Conservation (phyloP, 2,113 vertebrate genomes). For the Microcebus lehilahytsara region DNA sequence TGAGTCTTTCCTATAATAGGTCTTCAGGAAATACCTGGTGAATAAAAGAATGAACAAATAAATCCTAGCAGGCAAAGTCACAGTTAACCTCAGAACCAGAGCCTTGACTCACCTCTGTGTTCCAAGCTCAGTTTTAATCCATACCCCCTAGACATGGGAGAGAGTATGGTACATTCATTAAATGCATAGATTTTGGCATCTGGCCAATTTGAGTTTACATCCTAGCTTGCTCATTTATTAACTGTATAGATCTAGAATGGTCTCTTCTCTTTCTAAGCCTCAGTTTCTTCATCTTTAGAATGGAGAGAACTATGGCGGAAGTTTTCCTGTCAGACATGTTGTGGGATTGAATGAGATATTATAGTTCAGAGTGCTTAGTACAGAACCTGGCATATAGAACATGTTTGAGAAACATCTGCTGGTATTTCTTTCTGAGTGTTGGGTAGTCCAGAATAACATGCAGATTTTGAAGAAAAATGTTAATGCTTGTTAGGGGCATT, state of each 20-base stretch:
- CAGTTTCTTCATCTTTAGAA: not conserved
- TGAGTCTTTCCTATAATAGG: not conserved
- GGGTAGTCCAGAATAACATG: not conserved
- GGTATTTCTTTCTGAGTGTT: not conserved
- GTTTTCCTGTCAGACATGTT: not conserved
- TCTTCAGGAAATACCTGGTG: not conserved
- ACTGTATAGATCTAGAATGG: not conserved
- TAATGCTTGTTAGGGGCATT: not conserved
- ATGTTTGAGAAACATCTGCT: not conserved
- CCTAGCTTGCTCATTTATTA: not conserved
- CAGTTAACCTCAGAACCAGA: not conserved
- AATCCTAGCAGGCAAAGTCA: not conserved
- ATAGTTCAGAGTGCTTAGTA: not conserved
- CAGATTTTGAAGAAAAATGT: not conserved
- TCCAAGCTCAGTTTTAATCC: not conserved
- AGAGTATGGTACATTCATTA: not conserved
- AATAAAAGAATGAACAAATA: not conserved
- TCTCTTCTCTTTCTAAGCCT: not conserved
- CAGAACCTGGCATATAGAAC: not conserved
- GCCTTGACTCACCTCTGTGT: not conserved
- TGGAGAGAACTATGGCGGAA: not conserved
- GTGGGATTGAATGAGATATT: not conserved
- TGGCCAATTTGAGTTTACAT: not conserved
- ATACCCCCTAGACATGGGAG: rapidly evolving
- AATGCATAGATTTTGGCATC: not conserved